Conservation (phyloP, 2,113 vertebrate species). For the Himantopus leucocephalus region DNA sequence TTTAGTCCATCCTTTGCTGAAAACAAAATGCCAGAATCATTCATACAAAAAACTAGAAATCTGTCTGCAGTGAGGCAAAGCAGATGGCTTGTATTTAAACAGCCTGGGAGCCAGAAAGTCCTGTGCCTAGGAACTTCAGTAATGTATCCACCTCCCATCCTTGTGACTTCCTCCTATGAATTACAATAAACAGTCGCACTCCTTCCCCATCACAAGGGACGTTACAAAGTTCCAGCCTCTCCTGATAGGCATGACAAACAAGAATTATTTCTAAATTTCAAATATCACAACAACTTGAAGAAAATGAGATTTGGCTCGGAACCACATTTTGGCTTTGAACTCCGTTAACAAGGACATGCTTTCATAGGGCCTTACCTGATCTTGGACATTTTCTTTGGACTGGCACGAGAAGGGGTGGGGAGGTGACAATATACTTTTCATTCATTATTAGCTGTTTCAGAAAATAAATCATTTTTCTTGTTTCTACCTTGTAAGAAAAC, state of each 20-base stretch:
- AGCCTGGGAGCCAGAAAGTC: background rate
- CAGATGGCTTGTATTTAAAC: background rate
- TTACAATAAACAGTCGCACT: background rate
- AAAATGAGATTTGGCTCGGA: background rate
- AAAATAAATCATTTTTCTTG: background rate
- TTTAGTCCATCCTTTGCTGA: background rate
- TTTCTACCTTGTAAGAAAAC: background rate
- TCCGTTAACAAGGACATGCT: background rate
- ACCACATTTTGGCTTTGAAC: background rate
- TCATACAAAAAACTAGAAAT: background rate
- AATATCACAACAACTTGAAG: background rate
- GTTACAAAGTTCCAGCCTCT: background rate
- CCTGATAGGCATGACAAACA: background rate
- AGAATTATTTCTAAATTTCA: background rate
- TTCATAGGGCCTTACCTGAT: background rate
- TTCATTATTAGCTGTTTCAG: background rate
- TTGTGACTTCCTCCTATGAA: background rate
- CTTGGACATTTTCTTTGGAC: background rate
- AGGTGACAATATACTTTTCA: background rate
- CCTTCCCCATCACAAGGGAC: background rate
- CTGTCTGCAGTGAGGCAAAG: background rate
- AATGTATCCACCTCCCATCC: background rate
- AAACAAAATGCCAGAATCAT: background rate
- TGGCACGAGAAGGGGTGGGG: background rate
- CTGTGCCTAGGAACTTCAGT: background rate